Percentiles rank a stretch among this genome's conserved stretches.
Conservation (phyloP, 2,888 invertebrate genomes). For the Dryobotodes eremita region DNA sequence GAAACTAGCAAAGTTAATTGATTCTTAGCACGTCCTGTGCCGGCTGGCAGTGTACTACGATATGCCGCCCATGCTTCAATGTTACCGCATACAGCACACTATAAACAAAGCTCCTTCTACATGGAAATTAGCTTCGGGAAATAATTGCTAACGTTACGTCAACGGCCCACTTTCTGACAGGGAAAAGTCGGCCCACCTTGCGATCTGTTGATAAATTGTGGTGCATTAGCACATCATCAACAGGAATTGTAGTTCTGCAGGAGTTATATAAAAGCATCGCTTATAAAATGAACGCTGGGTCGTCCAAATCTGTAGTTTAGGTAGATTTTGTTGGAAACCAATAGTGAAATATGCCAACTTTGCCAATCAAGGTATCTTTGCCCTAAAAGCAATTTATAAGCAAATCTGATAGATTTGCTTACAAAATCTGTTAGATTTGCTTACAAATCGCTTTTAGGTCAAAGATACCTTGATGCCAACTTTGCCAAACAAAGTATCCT, state of each 20-base stretch:
- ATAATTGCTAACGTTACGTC: slow-evolving; percentile 73
- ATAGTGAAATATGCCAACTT: too few relatives aligned
- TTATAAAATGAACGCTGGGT: background rate
- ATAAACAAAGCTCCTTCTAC: slow-evolving; percentile 64
- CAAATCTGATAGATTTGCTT: too few relatives aligned
- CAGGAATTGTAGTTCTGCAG: slow-evolving; percentile 32
- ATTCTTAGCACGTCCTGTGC: slow-evolving; percentile 69
- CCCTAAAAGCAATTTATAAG: too few relatives aligned
- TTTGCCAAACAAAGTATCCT: too few relatives aligned
- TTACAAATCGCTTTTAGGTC: too few relatives aligned
- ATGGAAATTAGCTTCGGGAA: slow-evolving; percentile 70
- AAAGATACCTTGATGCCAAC: too few relatives aligned
- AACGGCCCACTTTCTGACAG: slow-evolving; percentile 65
- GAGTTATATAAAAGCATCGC: slow-evolving; percentile 31
- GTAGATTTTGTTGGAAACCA: slow-evolving; percentile 2
- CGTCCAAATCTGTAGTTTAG: background rate
- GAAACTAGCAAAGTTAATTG: slow-evolving; percentile 51
- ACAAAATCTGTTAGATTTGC: too few relatives aligned
- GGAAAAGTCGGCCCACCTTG: slow-evolving; percentile 35
- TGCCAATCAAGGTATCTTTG: too few relatives aligned
- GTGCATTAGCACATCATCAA: slow-evolving; percentile 41
- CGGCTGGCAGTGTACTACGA: slow-evolving; percentile 67
- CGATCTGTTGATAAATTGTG: slow-evolving; percentile 38
- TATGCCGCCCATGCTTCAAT: slow-evolving; percentile 67
- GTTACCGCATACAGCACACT: slow-evolving; percentile 69